These are phyloP conservation scores for Punctoribates punctum DNA, from an alignment of 2,888 invertebrate genomes.

Conservation along the genomic window DNA sequence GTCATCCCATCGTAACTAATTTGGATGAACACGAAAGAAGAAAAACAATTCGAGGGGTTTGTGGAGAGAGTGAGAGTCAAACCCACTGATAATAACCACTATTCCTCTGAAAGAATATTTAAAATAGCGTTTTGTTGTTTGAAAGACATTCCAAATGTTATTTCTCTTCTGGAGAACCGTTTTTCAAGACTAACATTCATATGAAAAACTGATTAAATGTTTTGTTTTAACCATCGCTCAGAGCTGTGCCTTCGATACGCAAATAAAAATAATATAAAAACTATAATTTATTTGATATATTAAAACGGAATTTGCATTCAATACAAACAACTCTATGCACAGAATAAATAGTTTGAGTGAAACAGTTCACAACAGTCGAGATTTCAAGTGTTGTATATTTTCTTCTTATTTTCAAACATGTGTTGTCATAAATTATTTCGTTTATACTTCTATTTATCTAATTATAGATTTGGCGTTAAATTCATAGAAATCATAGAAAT, in stretches of 20 bases:
- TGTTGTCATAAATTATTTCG: neutral
- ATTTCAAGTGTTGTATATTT: neutral
- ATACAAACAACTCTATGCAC: no score
- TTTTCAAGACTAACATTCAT: no score
- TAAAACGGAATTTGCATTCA: no score
- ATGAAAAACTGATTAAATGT: no score
- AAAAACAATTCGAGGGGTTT: no score
- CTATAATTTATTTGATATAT: no score
- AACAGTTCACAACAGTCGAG: no score
- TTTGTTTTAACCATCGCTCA: no score
- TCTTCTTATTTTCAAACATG: neutral
- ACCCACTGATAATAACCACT: neutral
- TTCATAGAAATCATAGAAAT: neutral
- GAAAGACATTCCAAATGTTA: neutral
- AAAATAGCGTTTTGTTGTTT: neutral
- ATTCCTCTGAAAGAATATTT: neutral
- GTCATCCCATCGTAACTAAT: neutral
- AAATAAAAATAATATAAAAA: no score
- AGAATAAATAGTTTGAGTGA: no score
- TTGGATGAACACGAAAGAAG: neutral
- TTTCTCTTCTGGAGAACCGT: neutral
- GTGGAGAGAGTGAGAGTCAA: neutral
- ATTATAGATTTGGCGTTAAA: neutral
- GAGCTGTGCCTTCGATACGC: no score
- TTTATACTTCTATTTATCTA: neutral